Conservation (phyloP, 2,113 vertebrate genomes). For the Xerus inauris region DNA sequence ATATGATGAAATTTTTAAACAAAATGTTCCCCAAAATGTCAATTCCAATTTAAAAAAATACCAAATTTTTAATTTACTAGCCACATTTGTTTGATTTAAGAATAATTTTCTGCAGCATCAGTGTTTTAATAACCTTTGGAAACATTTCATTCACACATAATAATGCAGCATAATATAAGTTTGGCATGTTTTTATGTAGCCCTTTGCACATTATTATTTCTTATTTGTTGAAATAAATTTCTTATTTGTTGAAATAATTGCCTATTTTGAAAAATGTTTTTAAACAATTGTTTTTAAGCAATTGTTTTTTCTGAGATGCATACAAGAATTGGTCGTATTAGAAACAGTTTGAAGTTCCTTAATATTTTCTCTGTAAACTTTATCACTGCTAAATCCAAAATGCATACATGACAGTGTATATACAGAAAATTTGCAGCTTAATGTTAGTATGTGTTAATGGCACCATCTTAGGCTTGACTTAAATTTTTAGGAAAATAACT, state of each 20-base stretch:
- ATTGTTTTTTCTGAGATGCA: background rate
- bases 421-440: background rate
- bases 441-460: background rate
- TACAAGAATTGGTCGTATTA: background rate
- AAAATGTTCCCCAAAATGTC: no score
- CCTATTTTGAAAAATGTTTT: constrained; percentile 23
- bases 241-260: constrained; percentile 3
- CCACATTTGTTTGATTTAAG: background rate
- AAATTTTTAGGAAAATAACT: constrained; percentile 25
- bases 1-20: constrained; percentile 2
- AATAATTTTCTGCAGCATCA: constrained; percentile 12
- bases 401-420: background rate
- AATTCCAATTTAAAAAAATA: background rate
- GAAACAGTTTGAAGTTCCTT: background rate
- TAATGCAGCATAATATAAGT: background rate
- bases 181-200: background rate
- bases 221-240: background rate
- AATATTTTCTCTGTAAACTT: background rate
- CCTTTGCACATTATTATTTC: background rate
- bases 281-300: no score
- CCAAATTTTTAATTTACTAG: constrained; percentile 16
- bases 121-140: background rate
- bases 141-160: background rate
- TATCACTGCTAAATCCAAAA: constrained; percentile 1
- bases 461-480: background rate